A percentile compares a stretch with the other conserved stretches of the same genome.
These are phyloP conservation scores for Talpa occidentalis DNA, from an alignment of 2,113 vertebrate species.

Conservation along the genomic window DNA sequence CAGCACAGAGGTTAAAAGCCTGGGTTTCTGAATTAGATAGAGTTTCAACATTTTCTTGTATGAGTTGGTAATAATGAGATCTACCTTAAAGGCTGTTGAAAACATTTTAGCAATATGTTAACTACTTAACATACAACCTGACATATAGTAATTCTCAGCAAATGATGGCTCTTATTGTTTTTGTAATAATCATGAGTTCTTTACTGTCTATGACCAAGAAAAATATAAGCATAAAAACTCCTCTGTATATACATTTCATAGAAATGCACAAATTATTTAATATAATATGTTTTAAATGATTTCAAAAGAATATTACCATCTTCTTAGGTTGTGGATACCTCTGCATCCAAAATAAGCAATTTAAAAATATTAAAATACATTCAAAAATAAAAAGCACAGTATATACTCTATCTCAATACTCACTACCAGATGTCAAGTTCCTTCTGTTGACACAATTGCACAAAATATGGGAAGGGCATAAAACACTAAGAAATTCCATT, in stretches of 20 bases:
- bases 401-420: neutral
- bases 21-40: neutral
- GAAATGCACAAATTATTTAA: neutral
- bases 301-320: neutral
- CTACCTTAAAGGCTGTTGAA: neutral
- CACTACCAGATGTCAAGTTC: neutral
- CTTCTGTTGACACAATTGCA: neutral
- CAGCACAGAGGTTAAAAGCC: neutral
- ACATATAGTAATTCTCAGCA: neutral
- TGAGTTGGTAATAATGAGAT: slow-evolving; percentile 1
- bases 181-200: neutral
- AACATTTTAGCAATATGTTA: neutral
- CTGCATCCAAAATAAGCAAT: neutral
- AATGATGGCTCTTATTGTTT: neutral
- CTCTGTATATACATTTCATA: neutral
- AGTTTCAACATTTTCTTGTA: neutral
- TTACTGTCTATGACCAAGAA: neutral
- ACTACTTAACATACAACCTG: neutral
- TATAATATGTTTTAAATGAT: neutral
- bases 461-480: neutral
- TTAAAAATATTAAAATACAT: slow-evolving; percentile 37
- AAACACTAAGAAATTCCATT: neutral
- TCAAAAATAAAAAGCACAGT: neutral
- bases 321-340: neutral
- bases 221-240: neutral